Conservation (phyloP, 2,797 vertebrate species). For the Potorous gilbertii region DNA sequence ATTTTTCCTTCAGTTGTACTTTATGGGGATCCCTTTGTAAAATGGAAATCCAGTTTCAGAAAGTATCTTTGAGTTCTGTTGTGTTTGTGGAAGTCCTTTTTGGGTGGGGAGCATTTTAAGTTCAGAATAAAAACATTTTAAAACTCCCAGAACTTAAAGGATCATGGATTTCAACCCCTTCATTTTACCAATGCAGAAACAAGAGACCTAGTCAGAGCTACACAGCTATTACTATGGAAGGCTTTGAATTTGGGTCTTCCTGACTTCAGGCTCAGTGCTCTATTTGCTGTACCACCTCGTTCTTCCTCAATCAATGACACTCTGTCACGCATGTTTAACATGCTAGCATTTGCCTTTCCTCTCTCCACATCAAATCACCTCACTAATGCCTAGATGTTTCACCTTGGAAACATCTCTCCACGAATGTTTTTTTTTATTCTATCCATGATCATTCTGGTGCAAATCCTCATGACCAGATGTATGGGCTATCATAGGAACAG, state of each 20-base stretch:
- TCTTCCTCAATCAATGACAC: neutral
- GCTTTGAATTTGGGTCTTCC: too few relatives aligned
- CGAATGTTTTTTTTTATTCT: neutral
- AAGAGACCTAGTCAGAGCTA: too few relatives aligned
- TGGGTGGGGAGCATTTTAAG: too few relatives aligned
- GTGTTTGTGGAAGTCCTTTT: too few relatives aligned
- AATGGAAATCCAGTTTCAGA: neutral
- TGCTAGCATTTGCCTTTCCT: neutral
- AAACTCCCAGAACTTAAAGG: neutral
- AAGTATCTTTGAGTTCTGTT: too few relatives aligned
- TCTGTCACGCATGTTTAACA: too few relatives aligned
- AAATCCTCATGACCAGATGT: neutral
- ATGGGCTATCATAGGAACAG: neutral
- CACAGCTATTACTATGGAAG: too few relatives aligned
- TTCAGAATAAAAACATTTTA: neutral
- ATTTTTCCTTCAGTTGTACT: neutral
- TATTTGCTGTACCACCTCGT: too few relatives aligned
- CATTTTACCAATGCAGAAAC: neutral
- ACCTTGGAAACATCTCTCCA: neutral
- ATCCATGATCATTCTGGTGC: neutral
- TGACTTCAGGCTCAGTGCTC: too few relatives aligned
- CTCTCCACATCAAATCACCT: neutral
- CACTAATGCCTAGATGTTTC: neutral
- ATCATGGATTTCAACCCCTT: neutral
- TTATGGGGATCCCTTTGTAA: neutral